phyloP scores from a whole-genome alignment of 1,140 invertebrate species.

The Lordiphosa mommai region DNA sequence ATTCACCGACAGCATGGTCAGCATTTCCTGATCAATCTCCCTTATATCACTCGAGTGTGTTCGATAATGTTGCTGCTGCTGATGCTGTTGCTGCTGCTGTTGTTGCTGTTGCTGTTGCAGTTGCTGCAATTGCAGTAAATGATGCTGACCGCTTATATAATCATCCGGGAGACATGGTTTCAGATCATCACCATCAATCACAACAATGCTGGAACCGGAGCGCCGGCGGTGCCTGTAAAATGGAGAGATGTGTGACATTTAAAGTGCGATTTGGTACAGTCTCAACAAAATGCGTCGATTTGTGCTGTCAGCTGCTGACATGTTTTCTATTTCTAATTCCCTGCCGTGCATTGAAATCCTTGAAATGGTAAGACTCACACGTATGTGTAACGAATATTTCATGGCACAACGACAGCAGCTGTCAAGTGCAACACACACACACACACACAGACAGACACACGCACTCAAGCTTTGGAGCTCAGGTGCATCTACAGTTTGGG shows the following conservation, averaged over 20 bases:
- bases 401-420: conserved; percentile 47
- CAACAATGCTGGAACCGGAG: conserved; percentile 85
- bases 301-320: conserved; percentile 14
- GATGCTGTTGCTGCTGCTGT: conserved; percentile 28
- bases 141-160: conserved; percentile 73
- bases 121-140: conserved; percentile 41
- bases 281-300: conserved; percentile 8
- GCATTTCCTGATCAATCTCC: conserved; percentile 84
- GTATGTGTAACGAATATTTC: conserved; percentile 29
- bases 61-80: conserved; percentile 60
- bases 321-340: conserved; percentile 14
- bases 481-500: conserved; percentile 23
- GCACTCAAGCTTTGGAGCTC: conserved; percentile 1
- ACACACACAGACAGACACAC: too few species aligned
- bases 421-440: conserved; percentile 11
- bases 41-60: conserved; percentile 72
- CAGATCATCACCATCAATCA: conserved; percentile 83
- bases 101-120: conserved; percentile 33
- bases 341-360: conserved; percentile 7
- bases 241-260: neutral
- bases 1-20: conserved; percentile 85
- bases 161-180: conserved; percentile 80
- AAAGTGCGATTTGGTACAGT: neutral
- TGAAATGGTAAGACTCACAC: conserved; percentile 14
- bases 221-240: conserved; percentile 83